Conservation (phyloP, 2,797 vertebrate genomes). For the Naso thynnoides region DNA sequence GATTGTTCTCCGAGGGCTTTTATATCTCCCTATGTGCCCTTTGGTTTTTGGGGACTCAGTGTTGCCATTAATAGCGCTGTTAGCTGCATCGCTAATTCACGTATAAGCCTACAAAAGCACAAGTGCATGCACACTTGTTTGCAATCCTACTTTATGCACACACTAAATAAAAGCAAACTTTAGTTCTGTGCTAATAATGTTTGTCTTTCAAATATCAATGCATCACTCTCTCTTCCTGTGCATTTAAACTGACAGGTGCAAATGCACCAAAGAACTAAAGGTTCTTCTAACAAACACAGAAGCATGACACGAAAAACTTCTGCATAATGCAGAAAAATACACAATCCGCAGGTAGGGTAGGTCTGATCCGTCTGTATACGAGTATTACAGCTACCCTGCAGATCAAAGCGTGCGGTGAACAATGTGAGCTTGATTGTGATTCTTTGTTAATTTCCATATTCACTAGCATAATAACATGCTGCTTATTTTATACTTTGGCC, state of each 20-base stretch:
- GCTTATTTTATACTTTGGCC: slow-evolving; percentile 58
- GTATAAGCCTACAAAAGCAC: neutral
- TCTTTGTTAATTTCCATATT: slow-evolving; percentile 62
- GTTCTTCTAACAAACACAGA: slow-evolving; percentile 8
- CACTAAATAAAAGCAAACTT: neutral
- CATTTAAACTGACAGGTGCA: neutral
- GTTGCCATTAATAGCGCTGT: slow-evolving; percentile 34
- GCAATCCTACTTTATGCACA: neutral
- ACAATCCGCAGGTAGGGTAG: neutral
- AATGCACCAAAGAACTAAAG: neutral
- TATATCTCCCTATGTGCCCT: slow-evolving; percentile 53
- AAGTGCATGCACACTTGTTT: neutral
- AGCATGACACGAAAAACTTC: neutral
- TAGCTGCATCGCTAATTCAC: slow-evolving; percentile 25
- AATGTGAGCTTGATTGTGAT: slow-evolving; percentile 52
- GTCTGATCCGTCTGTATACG: neutral
- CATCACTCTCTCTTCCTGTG: neutral
- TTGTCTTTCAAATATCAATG: neutral
- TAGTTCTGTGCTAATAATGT: slow-evolving; percentile 1
- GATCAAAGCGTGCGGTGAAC: slow-evolving; percentile 40
- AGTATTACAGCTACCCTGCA: slow-evolving; percentile 7
- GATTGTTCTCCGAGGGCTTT: slow-evolving; percentile 68
- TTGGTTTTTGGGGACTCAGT: slow-evolving; percentile 33
- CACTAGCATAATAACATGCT: slow-evolving; percentile 44
- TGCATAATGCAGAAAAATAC: slow-evolving; percentile 8